Conservation (phyloP, 2,113 vertebrate species). For the Hypanus sabinus region DNA sequence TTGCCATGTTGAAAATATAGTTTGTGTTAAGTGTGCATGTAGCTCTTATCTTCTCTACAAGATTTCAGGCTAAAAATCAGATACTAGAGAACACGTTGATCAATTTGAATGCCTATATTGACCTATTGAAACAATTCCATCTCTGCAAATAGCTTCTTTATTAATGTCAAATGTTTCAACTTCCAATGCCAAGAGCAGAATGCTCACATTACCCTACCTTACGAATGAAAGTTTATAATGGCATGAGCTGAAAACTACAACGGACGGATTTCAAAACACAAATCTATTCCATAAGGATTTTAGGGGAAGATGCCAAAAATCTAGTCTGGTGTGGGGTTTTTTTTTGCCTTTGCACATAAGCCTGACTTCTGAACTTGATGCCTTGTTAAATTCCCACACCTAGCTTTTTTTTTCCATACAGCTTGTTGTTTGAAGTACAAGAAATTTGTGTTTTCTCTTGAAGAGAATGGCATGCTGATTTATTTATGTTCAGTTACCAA, state of each 20-base stretch:
- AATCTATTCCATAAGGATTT: neutral
- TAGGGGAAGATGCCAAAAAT: neutral
- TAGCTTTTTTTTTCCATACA: neutral
- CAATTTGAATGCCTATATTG: neutral
- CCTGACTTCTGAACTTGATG: neutral
- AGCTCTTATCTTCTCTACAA: too few species aligned
- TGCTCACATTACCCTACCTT: neutral
- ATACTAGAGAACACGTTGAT: neutral
- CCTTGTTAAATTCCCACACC: neutral
- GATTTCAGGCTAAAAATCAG: neutral
- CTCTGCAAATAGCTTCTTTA: neutral
- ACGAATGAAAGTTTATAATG: neutral
- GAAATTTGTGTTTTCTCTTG: neutral
- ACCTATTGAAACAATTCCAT: neutral
- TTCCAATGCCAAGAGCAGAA: neutral
- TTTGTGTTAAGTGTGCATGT: neutral
- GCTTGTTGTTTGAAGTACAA: neutral
- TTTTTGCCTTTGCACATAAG: neutral
- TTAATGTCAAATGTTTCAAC: conserved; percentile 2
- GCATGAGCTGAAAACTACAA: neutral
- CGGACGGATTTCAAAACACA: neutral
- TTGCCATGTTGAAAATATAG: neutral
- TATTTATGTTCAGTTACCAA: neutral
- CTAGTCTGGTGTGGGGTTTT: neutral
- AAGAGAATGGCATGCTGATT: neutral